phyloP scores from a whole-genome alignment of 2,797 vertebrate species.

The Antennarius maculatus region DNA sequence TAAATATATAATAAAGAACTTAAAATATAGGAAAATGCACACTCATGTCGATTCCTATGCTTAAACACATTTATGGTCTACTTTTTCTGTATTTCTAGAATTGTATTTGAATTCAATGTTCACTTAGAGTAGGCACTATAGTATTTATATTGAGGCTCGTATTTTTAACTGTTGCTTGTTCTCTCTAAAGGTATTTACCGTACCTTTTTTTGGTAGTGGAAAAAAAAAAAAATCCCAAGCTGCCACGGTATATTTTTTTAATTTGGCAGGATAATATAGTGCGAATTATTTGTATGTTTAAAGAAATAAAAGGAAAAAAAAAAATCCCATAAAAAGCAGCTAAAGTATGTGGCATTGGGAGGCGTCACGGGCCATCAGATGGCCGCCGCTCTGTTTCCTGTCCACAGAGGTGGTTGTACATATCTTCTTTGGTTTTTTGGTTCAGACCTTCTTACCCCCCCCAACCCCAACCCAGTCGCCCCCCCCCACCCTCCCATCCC shows the following conservation, averaged over 20 bases:
- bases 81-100: constrained; percentile 99
- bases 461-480: too few relatives aligned
- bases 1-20: constrained; percentile 92
- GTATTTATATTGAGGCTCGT: constrained; percentile 99
- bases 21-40: constrained; percentile 99
- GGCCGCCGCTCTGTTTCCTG: constrained; percentile 86
- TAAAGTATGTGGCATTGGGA: constrained; percentile 91
- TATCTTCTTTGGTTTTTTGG: constrained; percentile 87
- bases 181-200: constrained; percentile 98
- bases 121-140: constrained; percentile 99
- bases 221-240: constrained; percentile 92
- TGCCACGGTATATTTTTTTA: constrained; percentile 99
- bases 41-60: constrained; percentile 99
- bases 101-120: constrained; percentile 99
- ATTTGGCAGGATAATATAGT: constrained; percentile 99
- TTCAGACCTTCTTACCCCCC: constrained; percentile 63
- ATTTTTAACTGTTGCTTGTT: constrained; percentile 99
- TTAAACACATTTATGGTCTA: constrained; percentile 99
- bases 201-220: constrained; percentile 99
- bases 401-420: constrained; percentile 98
- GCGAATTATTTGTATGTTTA: constrained; percentile 99
- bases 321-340: constrained; percentile 82
- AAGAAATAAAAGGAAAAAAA: constrained; percentile 87
- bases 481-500: constrained; percentile 46
- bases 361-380: constrained; percentile 92